phyloP scores from a whole-genome alignment of 2,113 vertebrate species.

The Tragelaphus strepsiceros region DNA sequence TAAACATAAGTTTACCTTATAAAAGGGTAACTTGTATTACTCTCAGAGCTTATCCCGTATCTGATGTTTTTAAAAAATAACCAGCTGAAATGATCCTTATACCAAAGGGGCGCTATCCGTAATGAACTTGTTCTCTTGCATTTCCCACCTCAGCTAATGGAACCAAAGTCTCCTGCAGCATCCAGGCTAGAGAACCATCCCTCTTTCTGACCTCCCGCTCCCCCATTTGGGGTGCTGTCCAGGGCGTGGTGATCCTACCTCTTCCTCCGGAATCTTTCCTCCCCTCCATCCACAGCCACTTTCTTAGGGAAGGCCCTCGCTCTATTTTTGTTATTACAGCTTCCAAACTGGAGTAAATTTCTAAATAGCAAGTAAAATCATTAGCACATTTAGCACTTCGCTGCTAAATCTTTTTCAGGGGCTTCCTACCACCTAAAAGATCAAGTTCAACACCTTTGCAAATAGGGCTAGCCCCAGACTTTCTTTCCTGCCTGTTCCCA shows the following conservation, averaged over 20 bases:
- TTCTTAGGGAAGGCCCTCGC: not conserved
- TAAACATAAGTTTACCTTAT: not conserved
- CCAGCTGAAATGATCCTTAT: not conserved
- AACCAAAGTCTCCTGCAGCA: not conserved
- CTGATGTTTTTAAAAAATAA: not conserved
- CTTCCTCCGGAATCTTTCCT: not conserved
- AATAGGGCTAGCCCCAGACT: not conserved
- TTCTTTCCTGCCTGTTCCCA: not conserved
- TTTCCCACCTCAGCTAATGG: not conserved
- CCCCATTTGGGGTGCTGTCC: not conserved
- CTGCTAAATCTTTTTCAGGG: not conserved
- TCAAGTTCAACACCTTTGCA: not conserved
- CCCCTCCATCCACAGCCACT: not conserved
- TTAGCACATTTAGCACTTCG: not conserved
- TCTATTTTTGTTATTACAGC: not conserved
- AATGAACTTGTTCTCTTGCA: not conserved
- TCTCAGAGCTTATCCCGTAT: not conserved
- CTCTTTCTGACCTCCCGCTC: not conserved
- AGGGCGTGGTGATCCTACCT: not conserved
- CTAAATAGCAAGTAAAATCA: not conserved
- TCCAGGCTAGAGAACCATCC: not conserved
- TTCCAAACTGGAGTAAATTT: not conserved
- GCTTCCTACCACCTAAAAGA: not conserved
- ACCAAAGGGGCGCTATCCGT: not conserved
- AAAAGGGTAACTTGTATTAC: not conserved